Base-by-base conservation (phyloP, 2,888 invertebrate genomes). In the Rhogogaster chlorosoma region DNA sequence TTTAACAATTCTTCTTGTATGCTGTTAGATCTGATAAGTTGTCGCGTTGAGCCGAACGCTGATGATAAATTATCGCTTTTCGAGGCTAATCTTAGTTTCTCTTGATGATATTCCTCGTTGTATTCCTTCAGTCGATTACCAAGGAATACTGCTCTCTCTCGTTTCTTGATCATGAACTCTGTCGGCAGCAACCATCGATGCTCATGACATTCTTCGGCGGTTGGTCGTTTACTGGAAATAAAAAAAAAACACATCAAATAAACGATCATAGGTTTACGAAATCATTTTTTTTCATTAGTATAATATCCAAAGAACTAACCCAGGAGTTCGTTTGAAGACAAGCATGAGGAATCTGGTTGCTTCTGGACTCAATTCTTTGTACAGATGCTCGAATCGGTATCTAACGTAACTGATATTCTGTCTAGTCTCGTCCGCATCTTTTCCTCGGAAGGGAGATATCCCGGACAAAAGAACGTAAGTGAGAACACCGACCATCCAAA, bases 401-500 rank as follows among this genome's bases (percentile, higher is more conserved):
- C 99, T 95, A 18, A 98, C 98, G 94, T 96, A 98, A 88, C 97
- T 96, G 90, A 99, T 98, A 94, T 99, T 99, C 93, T 98, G 97
- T 88, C 97, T 96, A 6, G 98, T 98, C 93, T 99, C 99, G 29
- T 96, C 95, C 85, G 97, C 96, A 89, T 97, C 96, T 3, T 94
- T 94, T 3, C 98, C 99, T 86, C 95, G 95, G 96, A 98, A 99
- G 75, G 99, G 99, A 84, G 99, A 97, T 85, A 96, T 96, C 22
- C 99, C 99, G 4, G 99, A 99, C 88, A 99, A 94, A 94, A 99
- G 95, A 70, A 99, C 95, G 94, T 99, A 99, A 0, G 98, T 95
- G 7, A 99, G 94, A 15, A 98, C 98, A 83, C 99, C 99, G 82
- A 99, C 95, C 29, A 98, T 97, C 99, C 99, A 99, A 90, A 99